Evolutionary conservation across 2,113 vertebrate genomes (phyloP).

Genomic region (Pungitius pungitius): DNA sequence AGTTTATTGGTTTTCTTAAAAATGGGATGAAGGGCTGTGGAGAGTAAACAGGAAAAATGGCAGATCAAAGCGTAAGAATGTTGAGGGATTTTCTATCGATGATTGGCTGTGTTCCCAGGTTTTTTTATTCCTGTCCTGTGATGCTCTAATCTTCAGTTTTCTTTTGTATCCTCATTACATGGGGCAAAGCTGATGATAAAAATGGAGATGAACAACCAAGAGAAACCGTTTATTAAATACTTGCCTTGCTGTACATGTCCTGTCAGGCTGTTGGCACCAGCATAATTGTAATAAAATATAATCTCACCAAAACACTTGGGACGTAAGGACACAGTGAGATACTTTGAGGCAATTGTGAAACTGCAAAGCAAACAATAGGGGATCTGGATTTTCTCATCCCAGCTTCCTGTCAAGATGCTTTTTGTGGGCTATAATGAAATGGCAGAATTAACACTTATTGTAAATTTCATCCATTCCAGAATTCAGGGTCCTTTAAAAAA

Average conservation of each 20-base stretch:
- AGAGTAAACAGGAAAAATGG: conserved; percentile 64
- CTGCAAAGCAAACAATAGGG: conserved; percentile 28
- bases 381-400: conserved; percentile 37
- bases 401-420: conserved; percentile 37
- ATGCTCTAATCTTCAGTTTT: conserved; percentile 74
- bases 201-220: conserved; percentile 70
- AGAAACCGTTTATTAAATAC: conserved; percentile 66
- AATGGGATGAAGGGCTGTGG: conserved; percentile 27
- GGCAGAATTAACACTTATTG: conserved; percentile 56
- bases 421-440: conserved; percentile 65
- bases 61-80: conserved; percentile 67
- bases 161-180: conserved; percentile 74
- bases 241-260: conserved; percentile 40
- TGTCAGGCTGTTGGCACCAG: conserved; percentile 51
- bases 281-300: conserved; percentile 56
- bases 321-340: conserved; percentile 35
- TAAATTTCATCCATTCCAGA: conserved; percentile 48
- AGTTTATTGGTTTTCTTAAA: neutral
- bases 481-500: conserved; percentile 27
- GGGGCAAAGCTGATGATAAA: conserved; percentile 70
- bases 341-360: conserved; percentile 34
- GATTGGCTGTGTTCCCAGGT: conserved; percentile 70
- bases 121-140: conserved; percentile 75
- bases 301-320: conserved; percentile 38
- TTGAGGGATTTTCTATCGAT: conserved; percentile 69